Evolutionary conservation across 2,888 invertebrate species (phyloP).

Genomic region (Bhutanitis thaidina): DNA sequence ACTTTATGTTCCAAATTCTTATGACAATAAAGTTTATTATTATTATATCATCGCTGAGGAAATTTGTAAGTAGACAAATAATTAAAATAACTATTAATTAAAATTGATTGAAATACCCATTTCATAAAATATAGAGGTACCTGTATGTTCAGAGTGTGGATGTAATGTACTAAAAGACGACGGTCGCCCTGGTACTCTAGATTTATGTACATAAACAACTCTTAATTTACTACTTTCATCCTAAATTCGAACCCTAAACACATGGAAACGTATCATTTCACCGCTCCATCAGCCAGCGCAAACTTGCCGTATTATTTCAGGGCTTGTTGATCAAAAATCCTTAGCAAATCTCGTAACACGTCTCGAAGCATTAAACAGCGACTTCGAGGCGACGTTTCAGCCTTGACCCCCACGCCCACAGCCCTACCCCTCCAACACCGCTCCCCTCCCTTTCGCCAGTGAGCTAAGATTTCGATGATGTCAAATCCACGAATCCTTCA

Average conservation of each 20-base stretch:
- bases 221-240: background rate
- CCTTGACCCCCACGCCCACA: constrained; percentile 33
- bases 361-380: constrained; percentile 32
- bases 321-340: background rate
- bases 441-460: constrained; percentile 30
- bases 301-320: background rate
- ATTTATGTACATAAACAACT: background rate
- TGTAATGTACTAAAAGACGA: too few species aligned
- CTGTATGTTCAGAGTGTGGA: too few species aligned
- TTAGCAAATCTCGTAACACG: constrained; percentile 11
- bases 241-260: background rate
- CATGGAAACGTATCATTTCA: background rate
- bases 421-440: constrained; percentile 2
- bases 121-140: too few species aligned
- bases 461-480: constrained; percentile 43
- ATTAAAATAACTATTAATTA: too few species aligned
- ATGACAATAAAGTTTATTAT: too few species aligned
- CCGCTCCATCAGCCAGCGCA: background rate
- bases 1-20: too few species aligned
- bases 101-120: too few species aligned
- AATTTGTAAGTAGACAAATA: too few species aligned
- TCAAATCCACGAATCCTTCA: constrained; percentile 24
- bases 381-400: constrained; percentile 37
- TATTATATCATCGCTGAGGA: too few species aligned
- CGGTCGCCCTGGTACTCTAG: too few species aligned